Evolutionary conservation across 2,888 invertebrate species (phyloP).

Genomic region (Alloscopus bannaensis): DNA sequence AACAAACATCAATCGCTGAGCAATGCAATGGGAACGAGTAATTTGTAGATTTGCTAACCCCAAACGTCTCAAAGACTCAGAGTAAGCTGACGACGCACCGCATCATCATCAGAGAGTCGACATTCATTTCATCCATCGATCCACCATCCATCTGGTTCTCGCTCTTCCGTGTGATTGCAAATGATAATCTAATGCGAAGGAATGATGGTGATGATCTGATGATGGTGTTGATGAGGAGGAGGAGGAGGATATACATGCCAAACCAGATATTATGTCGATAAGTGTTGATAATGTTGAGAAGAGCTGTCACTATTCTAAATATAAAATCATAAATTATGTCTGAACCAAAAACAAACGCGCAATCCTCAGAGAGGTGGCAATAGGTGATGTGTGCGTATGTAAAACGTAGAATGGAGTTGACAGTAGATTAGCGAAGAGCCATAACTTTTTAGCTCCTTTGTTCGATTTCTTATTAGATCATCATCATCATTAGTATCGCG

Average conservation of each 20-base stretch:
- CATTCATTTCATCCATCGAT: no score
- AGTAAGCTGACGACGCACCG: no score
- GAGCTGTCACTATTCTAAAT: constrained; percentile 45
- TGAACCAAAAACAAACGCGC: no score
- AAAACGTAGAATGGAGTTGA: constrained; percentile 1
- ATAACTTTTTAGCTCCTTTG: no score
- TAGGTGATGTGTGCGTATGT: no score
- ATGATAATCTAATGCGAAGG: constrained; percentile 27
- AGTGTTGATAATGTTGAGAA: constrained; percentile 49
- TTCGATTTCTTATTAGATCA: no score
- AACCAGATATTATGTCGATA: constrained; percentile 51
- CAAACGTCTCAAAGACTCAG: no score
- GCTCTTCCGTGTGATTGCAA: constrained; percentile 50
- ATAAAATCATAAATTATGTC: constrained; percentile 53
- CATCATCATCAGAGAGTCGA: no score
- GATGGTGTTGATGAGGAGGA: constrained; percentile 55
- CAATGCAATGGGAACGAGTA: no score
- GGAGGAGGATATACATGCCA: constrained; percentile 60
- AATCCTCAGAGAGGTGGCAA: no score
- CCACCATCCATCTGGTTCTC: constrained; percentile 7
- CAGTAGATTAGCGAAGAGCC: constrained; percentile 2
- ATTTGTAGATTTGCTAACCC: no score
- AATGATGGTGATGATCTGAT: constrained; percentile 22
- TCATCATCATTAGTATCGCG: no score
- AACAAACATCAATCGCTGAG: constrained; percentile 32